Percentiles rank a stretch among this genome's conserved stretches.
Conservation (phyloP, 2,113 vertebrate genomes). For the Thinocorus orbignyianus region DNA sequence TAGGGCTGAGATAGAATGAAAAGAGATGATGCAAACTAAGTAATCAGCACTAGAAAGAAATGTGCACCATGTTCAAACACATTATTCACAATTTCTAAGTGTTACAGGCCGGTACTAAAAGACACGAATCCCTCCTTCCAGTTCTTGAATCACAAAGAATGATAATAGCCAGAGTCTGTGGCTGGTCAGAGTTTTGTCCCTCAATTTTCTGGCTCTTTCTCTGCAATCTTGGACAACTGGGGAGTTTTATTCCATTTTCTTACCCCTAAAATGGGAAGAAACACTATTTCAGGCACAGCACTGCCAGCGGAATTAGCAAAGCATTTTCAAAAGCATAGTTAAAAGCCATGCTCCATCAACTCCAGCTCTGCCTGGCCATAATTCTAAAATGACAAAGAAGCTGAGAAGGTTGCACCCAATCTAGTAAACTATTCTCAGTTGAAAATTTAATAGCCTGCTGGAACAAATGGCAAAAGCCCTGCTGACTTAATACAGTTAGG, state of each 20-base stretch:
- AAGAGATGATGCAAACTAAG: background rate
- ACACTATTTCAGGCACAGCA: background rate
- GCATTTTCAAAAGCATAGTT: background rate
- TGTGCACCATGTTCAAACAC: background rate
- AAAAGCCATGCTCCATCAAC: background rate
- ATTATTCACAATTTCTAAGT: background rate
- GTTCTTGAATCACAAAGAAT: background rate
- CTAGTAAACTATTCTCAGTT: background rate
- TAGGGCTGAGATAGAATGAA: background rate
- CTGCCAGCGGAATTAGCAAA: background rate
- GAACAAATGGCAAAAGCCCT: slow-evolving; percentile 47
- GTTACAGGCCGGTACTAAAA: background rate
- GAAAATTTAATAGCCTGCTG: slow-evolving; percentile 25
- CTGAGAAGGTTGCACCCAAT: background rate
- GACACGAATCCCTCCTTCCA: background rate
- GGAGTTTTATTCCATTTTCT: background rate
- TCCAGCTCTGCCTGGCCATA: background rate
- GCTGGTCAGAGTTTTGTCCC: background rate
- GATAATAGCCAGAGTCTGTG: background rate
- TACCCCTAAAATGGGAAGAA: background rate
- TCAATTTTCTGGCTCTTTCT: background rate
- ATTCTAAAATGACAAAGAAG: slow-evolving; percentile 18
- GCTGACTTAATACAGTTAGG: slow-evolving; percentile 37
- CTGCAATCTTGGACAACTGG: background rate
- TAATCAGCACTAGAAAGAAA: background rate